Conservation (phyloP, 1,140 invertebrate species). For the Microplitis mediator region DNA sequence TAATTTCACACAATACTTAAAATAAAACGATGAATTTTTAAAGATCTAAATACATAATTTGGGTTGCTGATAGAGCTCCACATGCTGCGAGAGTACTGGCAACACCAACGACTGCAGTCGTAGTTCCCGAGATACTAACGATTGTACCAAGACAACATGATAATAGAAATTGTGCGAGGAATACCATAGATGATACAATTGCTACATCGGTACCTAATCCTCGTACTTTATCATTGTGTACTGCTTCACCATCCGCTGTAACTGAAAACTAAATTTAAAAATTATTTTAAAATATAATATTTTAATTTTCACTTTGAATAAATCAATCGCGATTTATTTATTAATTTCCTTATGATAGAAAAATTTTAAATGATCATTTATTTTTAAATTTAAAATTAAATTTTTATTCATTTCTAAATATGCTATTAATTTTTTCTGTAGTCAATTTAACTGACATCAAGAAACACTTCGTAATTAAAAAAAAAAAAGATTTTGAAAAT, state of each 20-base stretch:
- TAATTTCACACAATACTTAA: neutral
- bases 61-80: constrained; percentile 82
- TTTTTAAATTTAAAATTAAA: no score
- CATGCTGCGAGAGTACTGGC: constrained; percentile 82
- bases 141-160: constrained; percentile 87
- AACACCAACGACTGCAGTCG: constrained; percentile 83
- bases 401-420: no score
- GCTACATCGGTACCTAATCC: constrained; percentile 94
- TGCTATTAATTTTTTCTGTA: no score
- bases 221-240: constrained; percentile 65
- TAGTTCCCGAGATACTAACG: constrained; percentile 79
- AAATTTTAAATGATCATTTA: no score
- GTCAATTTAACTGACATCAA: no score
- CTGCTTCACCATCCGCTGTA: constrained; percentile 61
- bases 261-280: constrained; percentile 69
- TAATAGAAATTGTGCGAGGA: constrained; percentile 89
- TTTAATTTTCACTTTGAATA: neutral
- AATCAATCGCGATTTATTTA: neutral
- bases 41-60: constrained; percentile 87
- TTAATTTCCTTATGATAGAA: neutral
- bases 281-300: no score
- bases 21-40: constrained; percentile 54
- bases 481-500: no score
- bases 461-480: no score
- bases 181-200: constrained; percentile 93